phyloP scores from a whole-genome alignment of 2,888 invertebrate genomes.

The Colostygia pectinataria region DNA sequence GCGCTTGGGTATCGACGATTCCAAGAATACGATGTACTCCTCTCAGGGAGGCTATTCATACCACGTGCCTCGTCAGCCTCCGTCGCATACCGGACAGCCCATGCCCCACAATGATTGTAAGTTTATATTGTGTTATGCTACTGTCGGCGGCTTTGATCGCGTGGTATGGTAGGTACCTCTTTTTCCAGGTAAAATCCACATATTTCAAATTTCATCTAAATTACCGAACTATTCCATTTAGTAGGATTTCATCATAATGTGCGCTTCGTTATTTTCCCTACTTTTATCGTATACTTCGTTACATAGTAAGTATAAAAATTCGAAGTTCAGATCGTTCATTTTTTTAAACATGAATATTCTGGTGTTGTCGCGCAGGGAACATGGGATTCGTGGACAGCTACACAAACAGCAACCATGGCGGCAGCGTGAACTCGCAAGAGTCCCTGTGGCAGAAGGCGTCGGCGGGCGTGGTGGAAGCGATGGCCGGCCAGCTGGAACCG shows the following conservation, averaged over 20 bases:
- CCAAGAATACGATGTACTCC: constrained; percentile 92
- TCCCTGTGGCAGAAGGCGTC: constrained; percentile 97
- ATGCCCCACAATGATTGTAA: constrained; percentile 91
- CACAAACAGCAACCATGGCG: constrained; percentile 97
- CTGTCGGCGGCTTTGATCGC: too few species aligned
- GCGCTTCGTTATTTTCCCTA: too few species aligned
- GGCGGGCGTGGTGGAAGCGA: constrained; percentile 87
- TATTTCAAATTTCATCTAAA: too few species aligned
- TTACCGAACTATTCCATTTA: too few species aligned
- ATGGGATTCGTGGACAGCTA: constrained; percentile 96
- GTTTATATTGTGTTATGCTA: too few species aligned
- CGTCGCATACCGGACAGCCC: constrained; percentile 84
- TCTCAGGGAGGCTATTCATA: constrained; percentile 94
- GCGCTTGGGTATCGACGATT: constrained; percentile 91
- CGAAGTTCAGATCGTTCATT: too few species aligned
- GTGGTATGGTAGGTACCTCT: too few species aligned
- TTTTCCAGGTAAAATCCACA: too few species aligned
- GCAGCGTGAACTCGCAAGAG: constrained; percentile 96
- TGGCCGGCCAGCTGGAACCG: constrained; percentile 78
- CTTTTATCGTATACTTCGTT: too few species aligned
- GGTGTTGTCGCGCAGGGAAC: constrained; percentile 63
- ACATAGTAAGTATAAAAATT: too few species aligned
- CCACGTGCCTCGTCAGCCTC: constrained; percentile 88
- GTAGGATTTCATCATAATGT: too few species aligned
- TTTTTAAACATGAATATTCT: too few species aligned